Percentiles rank a stretch among this genome's conserved stretches.
These are phyloP conservation scores for Pangasius krempfi DNA, from an alignment of 2,797 vertebrate genomes.

Conservation along the genomic window DNA sequence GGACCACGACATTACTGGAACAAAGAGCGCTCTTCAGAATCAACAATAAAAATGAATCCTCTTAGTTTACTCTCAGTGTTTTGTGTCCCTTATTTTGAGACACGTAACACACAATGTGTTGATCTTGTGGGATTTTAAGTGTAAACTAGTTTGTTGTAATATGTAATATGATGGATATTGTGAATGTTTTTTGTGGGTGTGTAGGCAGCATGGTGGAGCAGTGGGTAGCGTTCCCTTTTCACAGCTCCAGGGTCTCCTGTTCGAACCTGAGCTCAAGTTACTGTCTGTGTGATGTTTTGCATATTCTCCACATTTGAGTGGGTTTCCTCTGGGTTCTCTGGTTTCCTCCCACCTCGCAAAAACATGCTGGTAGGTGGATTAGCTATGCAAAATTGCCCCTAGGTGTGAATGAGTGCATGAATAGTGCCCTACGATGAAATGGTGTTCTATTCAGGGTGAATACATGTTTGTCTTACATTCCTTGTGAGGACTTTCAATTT, in stretches of 20 bases:
- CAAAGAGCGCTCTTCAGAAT: background rate
- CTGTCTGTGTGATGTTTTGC: background rate
- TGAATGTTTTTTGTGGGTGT: background rate
- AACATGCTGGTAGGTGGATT: background rate
- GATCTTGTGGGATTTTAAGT: background rate
- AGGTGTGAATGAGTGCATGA: background rate
- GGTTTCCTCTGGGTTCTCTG: background rate
- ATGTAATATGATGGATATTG: background rate
- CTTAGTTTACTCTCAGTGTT: too few relatives aligned
- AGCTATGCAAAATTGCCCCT: background rate
- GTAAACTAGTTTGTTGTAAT: background rate
- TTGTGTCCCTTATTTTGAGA: too few relatives aligned
- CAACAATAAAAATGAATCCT: background rate
- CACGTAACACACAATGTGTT: too few relatives aligned
- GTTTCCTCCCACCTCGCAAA: background rate
- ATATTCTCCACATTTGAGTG: background rate
- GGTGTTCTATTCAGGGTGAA: background rate
- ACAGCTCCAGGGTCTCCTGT: background rate
- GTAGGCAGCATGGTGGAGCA: background rate
- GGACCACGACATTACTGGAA: background rate
- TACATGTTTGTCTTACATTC: background rate
- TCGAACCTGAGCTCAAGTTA: background rate
- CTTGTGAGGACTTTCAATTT: background rate
- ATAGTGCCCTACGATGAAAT: background rate
- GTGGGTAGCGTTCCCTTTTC: background rate